phyloP scores from a whole-genome alignment of 2,113 vertebrate species.

The Leptodactylus fuscus region DNA sequence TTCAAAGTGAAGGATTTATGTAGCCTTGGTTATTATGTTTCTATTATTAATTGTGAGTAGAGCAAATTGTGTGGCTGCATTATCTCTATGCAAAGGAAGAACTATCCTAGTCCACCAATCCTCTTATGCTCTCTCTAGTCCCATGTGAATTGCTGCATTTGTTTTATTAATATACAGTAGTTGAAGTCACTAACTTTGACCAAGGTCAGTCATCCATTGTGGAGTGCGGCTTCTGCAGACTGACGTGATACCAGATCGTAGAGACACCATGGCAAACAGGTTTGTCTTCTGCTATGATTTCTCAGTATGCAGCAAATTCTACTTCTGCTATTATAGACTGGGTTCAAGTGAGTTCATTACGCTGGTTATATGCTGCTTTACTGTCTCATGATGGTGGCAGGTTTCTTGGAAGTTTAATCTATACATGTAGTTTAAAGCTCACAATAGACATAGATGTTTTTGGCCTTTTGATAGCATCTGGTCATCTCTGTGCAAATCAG shows the following conservation, averaged over 20 bases:
- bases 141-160: slow-evolving; percentile 67
- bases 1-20: not conserved
- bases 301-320: not conserved
- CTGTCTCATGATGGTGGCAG: no score
- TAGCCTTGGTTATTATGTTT: not conserved
- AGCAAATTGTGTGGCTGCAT: not conserved
- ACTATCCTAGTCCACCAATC: slow-evolving; percentile 35
- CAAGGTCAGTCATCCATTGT: slow-evolving; percentile 69
- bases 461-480: not conserved
- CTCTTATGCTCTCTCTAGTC: slow-evolving; percentile 64
- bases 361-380: not conserved
- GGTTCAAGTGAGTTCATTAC: not conserved
- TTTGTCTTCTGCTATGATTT: not conserved
- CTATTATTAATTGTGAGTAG: not conserved
- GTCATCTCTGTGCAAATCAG: not conserved
- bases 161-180: slow-evolving; percentile 77
- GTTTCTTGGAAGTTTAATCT: not conserved
- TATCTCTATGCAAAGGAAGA: not conserved
- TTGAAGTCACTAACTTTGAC: slow-evolving; percentile 82
- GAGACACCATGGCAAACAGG: slow-evolving; percentile 18
- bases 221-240: slow-evolving; percentile 64
- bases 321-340: not conserved
- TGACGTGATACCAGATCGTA: not conserved
- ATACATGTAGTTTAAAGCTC: not conserved
- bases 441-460: not conserved